phyloP scores from a whole-genome alignment of 2,888 invertebrate genomes.

The Pristionchus entomophagus region DNA sequence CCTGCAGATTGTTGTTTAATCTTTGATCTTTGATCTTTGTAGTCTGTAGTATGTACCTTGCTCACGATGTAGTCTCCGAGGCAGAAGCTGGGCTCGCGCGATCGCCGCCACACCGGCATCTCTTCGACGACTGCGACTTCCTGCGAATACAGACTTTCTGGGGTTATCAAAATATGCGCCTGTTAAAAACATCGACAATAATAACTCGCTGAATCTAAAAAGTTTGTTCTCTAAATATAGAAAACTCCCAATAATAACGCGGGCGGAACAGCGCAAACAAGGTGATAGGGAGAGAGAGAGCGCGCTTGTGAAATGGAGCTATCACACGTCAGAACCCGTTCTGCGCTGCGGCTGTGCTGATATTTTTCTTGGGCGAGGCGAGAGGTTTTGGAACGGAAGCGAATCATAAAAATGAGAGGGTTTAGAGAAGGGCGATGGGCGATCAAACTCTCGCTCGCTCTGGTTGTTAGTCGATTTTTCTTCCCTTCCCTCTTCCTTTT shows the following conservation, averaged over 20 bases:
- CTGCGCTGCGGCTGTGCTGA: neutral
- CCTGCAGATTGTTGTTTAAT: neutral
- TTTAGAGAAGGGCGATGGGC: neutral
- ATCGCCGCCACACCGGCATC: constrained; percentile 39
- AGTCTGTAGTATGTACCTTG: neutral
- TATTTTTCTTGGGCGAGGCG: neutral
- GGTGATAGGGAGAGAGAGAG: neutral
- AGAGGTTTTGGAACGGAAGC: neutral
- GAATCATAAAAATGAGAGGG: neutral
- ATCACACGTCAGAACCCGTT: neutral
- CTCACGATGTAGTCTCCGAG: constrained; percentile 48
- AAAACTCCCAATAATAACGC: too few species aligned
- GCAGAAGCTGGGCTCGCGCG: constrained; percentile 44
- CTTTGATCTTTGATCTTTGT: constrained; percentile 11
- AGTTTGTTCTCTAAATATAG: neutral
- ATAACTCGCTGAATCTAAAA: neutral
- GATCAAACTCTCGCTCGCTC: constrained; percentile 14
- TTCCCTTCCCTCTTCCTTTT: neutral
- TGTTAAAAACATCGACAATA: neutral
- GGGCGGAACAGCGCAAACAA: neutral
- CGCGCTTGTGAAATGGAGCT: neutral
- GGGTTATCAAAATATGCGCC: neutral
- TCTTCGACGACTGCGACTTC: constrained; percentile 38
- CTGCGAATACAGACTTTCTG: neutral
- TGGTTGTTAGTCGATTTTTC: constrained; percentile 30